These are phyloP conservation scores for Pogonomyrmex barbatus DNA, from an alignment of 1,140 invertebrate genomes.

Conservation along the genomic window DNA sequence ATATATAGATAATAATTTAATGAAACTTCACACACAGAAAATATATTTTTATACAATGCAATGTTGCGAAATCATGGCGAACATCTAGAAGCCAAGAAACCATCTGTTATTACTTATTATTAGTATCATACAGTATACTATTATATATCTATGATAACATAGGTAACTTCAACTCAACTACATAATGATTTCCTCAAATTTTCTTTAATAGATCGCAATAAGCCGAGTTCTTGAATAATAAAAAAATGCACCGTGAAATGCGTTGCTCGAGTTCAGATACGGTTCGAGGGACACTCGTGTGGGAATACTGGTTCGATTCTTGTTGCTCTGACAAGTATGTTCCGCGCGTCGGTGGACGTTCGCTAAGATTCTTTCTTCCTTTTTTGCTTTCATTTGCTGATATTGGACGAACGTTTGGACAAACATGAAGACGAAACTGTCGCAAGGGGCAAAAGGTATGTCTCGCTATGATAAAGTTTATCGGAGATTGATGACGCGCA, in stretches of 20 bases:
- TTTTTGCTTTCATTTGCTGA: background rate
- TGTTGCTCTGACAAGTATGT: conserved; percentile 62
- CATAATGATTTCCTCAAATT: conserved; percentile 35
- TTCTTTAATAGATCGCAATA: conserved; percentile 58
- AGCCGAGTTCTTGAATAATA: background rate
- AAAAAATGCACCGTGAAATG: conserved; percentile 70
- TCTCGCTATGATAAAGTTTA: background rate
- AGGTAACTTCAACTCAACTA: background rate
- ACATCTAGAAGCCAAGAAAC: background rate
- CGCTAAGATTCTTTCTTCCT: conserved; percentile 52
- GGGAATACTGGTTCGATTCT: conserved; percentile 77
- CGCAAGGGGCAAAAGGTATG: background rate
- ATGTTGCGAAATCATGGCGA: background rate
- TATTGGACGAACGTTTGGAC: conserved; percentile 19
- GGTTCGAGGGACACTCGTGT: conserved; percentile 76
- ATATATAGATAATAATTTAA: background rate
- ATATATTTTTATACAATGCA: background rate
- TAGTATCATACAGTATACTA: conserved; percentile 2
- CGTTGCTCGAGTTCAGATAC: conserved; percentile 66
- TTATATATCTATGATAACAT: conserved; percentile 6
- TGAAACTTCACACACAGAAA: background rate
- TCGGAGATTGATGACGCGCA: background rate
- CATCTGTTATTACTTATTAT: background rate
- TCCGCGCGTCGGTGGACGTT: conserved; percentile 17
- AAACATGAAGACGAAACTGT: conserved; percentile 38